Percentiles rank a stretch among this genome's conserved stretches.
These are phyloP conservation scores for Luscinia luscinia DNA, from an alignment of 2,797 vertebrate genomes.

Conservation along the genomic window DNA sequence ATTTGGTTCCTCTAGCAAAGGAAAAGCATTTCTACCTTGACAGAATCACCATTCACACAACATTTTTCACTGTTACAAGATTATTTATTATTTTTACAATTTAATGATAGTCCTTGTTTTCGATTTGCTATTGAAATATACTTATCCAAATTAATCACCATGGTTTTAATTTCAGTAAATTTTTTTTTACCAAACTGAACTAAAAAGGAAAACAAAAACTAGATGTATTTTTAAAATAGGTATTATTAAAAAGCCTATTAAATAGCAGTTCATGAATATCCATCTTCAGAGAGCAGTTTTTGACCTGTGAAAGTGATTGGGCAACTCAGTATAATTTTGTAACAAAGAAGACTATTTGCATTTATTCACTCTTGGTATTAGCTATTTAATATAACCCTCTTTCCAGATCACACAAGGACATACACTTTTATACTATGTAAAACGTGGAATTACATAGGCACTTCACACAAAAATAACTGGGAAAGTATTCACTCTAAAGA, in stretches of 20 bases:
- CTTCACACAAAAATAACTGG: neutral
- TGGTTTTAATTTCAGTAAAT: neutral
- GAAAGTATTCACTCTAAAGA: neutral
- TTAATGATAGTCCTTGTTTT: neutral
- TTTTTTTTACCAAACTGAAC: neutral
- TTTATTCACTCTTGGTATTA: neutral
- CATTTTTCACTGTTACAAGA: neutral
- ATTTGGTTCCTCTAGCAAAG: neutral
- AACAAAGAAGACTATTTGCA: neutral
- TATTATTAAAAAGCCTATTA: neutral
- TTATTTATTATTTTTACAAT: neutral
- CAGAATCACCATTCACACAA: accelerated
- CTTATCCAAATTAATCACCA: neutral
- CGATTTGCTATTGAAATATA: neutral
- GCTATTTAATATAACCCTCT: neutral
- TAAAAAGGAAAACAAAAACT: neutral
- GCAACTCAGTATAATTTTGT: neutral
- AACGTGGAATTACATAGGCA: neutral
- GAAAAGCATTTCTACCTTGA: neutral
- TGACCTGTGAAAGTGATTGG: neutral
- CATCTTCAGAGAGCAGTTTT: neutral
- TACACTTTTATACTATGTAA: neutral
- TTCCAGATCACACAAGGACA: neutral
- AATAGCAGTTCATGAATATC: neutral
- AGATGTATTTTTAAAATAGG: neutral